Base-by-base conservation (phyloP, 2,888 invertebrate species). In the Himalopsyche japonica region DNA sequence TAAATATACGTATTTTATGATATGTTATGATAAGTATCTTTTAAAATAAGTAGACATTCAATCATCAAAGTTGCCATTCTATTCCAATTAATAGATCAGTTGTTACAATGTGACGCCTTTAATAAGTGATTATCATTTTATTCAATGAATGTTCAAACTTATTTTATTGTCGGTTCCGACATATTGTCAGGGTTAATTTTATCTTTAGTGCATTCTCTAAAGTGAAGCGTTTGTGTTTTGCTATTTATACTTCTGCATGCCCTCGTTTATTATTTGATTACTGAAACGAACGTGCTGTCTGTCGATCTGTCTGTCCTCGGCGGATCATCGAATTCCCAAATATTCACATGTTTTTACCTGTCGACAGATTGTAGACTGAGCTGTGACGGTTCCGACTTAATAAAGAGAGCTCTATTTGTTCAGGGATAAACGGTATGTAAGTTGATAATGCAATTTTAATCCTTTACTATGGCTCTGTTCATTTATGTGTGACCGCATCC, bases 281-380 rank as follows among this genome's bases (percentile, higher is more conserved):
- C 10, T 70, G 70, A 70, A 70, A 70, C 24, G 27, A 64, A 70
- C 12, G 30, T 5, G 30, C 15, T 70, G 27, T 27, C 15, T 12
- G 27, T 27, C 30, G 20, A 64, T 64, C 64, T 18, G 24, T 10
- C 37, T 37, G 37, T 37, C 8, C 37, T 37, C 37, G 37, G 20
- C 24, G 27, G 64, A 64, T 64, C n/a, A 34, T 43, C 24, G 20
- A 78, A 78, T 78, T 82, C 30, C 79, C 27, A 20, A 79, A 79
- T 80, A 85, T 47, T 86, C 84, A 87, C 85, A 76, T 87, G 79
- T 87, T 87, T 83, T 87, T 87, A 86, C 87, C 84, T 87, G 84
- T 86, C 85, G 82, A 87, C 87, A 87, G 87, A 87, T 86, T 82
- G 82, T 85, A 81, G 82, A 80, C 85, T 81, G 80, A 76, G 84